phyloP scores from a whole-genome alignment of 2,888 invertebrate species.

The Isoperla grammatica region DNA sequence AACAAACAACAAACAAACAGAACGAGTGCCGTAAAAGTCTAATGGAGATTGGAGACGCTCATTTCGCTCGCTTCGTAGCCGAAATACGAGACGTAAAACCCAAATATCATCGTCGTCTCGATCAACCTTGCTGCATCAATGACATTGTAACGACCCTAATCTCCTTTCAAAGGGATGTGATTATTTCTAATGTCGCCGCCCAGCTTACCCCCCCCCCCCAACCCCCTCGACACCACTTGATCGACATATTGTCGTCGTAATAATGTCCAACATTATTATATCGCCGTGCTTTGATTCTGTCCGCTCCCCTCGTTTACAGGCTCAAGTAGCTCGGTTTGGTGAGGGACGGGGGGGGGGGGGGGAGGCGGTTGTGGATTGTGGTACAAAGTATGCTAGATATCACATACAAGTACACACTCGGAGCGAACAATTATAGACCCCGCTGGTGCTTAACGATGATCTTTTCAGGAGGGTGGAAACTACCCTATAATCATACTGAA shows the following conservation, averaged over 20 bases:
- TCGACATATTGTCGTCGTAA: conserved; percentile 20
- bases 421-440: background rate
- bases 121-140: too few relatives aligned
- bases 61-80: too few relatives aligned
- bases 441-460: background rate
- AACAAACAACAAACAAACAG: too few relatives aligned
- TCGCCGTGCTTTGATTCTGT: conserved; percentile 24
- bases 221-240: background rate
- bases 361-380: conserved; percentile 3
- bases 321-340: background rate
- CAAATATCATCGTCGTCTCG: too few relatives aligned
- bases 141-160: too few relatives aligned
- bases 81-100: too few relatives aligned
- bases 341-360: background rate
- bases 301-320: conserved; percentile 12
- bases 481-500: too few relatives aligned
- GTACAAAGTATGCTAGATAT: conserved; percentile 13
- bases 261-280: conserved; percentile 25
- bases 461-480: too few relatives aligned
- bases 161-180: background rate
- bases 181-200: background rate
- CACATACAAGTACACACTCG: background rate
- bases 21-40: too few relatives aligned
- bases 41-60: too few relatives aligned
- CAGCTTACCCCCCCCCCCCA: background rate